Percentiles rank a stretch among this genome's conserved stretches.
phyloP scores from a whole-genome alignment of 2,888 invertebrate species.

The Petrophora chlorosata region DNA sequence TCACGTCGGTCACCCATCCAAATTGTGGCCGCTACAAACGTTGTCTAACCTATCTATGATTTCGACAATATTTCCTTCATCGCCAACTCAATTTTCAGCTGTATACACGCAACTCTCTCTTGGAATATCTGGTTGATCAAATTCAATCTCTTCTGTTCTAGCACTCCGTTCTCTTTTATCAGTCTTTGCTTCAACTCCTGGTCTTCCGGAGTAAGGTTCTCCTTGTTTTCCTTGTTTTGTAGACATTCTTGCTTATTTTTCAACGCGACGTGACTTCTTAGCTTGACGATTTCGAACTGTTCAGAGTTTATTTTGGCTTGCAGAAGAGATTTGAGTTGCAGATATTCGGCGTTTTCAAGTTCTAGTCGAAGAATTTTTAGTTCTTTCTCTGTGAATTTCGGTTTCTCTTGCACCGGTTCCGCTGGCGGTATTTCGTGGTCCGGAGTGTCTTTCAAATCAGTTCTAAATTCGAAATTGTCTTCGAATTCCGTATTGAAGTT shows the following conservation, averaged over 20 bases:
- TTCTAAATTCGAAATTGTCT: constrained; percentile 62
- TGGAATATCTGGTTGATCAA: constrained; percentile 88
- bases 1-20: too few relatives aligned
- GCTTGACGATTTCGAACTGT: constrained; percentile 87
- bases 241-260: constrained; percentile 74
- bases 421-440: constrained; percentile 48
- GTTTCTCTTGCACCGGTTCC: constrained; percentile 62
- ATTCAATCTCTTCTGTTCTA: constrained; percentile 87
- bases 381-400: constrained; percentile 84
- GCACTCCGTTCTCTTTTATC: constrained; percentile 85
- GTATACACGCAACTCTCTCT: constrained; percentile 88
- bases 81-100: constrained; percentile 87
- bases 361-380: constrained; percentile 83
- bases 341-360: constrained; percentile 86
- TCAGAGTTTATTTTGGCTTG: constrained; percentile 89
- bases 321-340: constrained; percentile 87
- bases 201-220: constrained; percentile 65
- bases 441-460: constrained; percentile 45
- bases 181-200: constrained; percentile 69
- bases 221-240: constrained; percentile 64
- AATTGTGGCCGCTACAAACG: too few relatives aligned
- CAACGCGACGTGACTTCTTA: constrained; percentile 81
- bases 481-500: constrained; percentile 55
- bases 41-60: constrained; percentile 57
- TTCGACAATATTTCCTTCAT: constrained; percentile 82